Evolutionary conservation across 1,140 invertebrate species (phyloP), one percentile per base, ranked within the genome.

Genomic region (Pachypeltis micranthus): DNA sequence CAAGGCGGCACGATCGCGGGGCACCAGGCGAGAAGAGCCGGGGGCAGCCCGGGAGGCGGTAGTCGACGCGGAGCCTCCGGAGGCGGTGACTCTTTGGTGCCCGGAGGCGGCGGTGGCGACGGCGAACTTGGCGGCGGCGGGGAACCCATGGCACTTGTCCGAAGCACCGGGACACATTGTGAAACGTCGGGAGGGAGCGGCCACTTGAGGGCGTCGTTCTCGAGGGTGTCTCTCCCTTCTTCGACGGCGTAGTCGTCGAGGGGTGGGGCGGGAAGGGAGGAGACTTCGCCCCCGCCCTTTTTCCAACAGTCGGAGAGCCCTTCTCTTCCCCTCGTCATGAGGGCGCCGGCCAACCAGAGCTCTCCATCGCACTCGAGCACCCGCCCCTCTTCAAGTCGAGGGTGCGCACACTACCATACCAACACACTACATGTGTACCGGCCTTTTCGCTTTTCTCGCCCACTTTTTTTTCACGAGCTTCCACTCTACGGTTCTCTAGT

Each of bases 1-100:
- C 62, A 63, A 27, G 62, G 62, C 28, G 62, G 62, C 29, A 63
- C 62, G 23, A 63, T 31, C 23, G 62, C 54, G 25, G 54, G 55
- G 31, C 62, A 63, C 54, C 54, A 55, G 31, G 51, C 47, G 29
- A 63, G 62, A 14, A 59, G 29, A 31, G 62, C 62, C 62, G 62
- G 62, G 12, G 62, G 62, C 24, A 63, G 24, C 10, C 54, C 55
- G 2, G 54, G 29, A 2, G 55, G 55, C 62, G 55, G 54, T 31
- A 24, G 54, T 12, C 55, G 21, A 12, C 54, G 27, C 29, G 19
- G 54, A 23, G 21, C 27, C 19, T 25, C 39, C 60, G 47, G 60
- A 25, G 21, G 59, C 39, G 34, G 31, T 2, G 54, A 57, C 16
- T 59, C 57, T 23, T 59, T 59, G 16, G 26, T 2, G 25, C 14